Evolutionary conservation across 2,888 invertebrate genomes (phyloP).

Genomic region (Ophioninae sp.): DNA sequence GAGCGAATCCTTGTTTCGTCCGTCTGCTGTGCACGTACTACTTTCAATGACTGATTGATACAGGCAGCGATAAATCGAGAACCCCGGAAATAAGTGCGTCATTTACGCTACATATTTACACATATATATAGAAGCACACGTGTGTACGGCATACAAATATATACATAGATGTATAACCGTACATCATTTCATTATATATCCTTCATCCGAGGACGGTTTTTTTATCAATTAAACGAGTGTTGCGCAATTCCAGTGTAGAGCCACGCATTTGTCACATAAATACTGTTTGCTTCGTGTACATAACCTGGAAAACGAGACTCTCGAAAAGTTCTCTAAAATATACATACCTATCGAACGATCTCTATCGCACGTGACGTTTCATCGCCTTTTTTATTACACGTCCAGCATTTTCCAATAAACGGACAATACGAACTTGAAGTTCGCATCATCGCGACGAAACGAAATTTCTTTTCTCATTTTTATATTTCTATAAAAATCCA

Average conservation of each 20-base stretch:
- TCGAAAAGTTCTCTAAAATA: constrained; percentile 12
- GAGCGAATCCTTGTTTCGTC: not conserved
- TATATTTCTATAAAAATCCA: too few relatives aligned
- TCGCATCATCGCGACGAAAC: too few relatives aligned
- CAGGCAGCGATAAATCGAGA: not conserved
- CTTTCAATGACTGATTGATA: constrained; percentile 35
- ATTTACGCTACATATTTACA: constrained; percentile 26
- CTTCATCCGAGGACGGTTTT: not conserved
- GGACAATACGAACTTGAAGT: too few relatives aligned
- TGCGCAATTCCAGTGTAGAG: constrained; percentile 27
- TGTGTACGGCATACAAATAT: not conserved
- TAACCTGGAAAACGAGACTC: constrained; percentile 39
- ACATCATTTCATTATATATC: not conserved
- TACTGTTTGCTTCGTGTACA: constrained; percentile 24
- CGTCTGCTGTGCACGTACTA: not conserved
- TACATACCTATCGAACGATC: not conserved
- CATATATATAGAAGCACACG: not conserved
- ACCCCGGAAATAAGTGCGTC: constrained; percentile 46
- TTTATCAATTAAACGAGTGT: not conserved
- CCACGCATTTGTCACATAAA: constrained; percentile 35
- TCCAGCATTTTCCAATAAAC: not conserved
- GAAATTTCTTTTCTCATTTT: too few relatives aligned
- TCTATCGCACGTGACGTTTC: constrained; percentile 22
- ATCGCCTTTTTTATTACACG: not conserved
- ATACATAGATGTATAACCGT: not conserved